These are phyloP conservation scores for Lacanobia wlatinum DNA, from an alignment of 2,888 invertebrate genomes.

Conservation along the genomic window DNA sequence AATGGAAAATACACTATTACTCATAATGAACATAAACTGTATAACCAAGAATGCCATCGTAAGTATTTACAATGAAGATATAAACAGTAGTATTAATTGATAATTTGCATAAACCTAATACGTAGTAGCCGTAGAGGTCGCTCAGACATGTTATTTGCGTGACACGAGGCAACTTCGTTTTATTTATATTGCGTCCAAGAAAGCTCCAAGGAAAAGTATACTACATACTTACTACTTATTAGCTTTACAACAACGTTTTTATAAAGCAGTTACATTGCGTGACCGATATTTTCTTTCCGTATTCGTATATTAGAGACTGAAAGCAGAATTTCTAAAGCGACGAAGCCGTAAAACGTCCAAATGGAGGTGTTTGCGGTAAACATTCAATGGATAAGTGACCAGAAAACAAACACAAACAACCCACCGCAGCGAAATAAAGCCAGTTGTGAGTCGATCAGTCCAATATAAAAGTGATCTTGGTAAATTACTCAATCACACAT, in stretches of 20 bases:
- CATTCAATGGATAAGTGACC: conserved; percentile 13
- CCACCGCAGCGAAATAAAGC: conserved; percentile 12
- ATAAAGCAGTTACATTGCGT: conserved; percentile 22
- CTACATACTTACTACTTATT: conserved; percentile 34
- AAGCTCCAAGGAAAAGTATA: conserved; percentile 64
- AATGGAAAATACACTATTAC: conserved; percentile 50
- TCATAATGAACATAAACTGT: conserved; percentile 34
- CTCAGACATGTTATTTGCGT: conserved; percentile 60
- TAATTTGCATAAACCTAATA: conserved; percentile 72
- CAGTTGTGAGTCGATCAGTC: not conserved
- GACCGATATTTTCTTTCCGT: conserved; percentile 24
- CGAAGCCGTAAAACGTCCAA: conserved; percentile 21
- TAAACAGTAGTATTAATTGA: conserved; percentile 63
- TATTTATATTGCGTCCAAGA: conserved; percentile 59
- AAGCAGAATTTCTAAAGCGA: not conserved
- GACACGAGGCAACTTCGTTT: conserved; percentile 62
- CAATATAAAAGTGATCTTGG: conserved; percentile 43
- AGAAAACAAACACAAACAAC: conserved; percentile 33
- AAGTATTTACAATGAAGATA: conserved; percentile 54
- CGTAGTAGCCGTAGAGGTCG: conserved; percentile 64
- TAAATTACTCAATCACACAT: conserved; percentile 40
- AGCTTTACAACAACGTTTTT: conserved; percentile 32
- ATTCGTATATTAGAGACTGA: conserved; percentile 2
- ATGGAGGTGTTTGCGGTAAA: conserved; percentile 19
- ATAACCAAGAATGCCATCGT: conserved; percentile 41